These are phyloP conservation scores for Columba livia DNA, from an alignment of 2,113 vertebrate genomes.

Conservation along the genomic window DNA sequence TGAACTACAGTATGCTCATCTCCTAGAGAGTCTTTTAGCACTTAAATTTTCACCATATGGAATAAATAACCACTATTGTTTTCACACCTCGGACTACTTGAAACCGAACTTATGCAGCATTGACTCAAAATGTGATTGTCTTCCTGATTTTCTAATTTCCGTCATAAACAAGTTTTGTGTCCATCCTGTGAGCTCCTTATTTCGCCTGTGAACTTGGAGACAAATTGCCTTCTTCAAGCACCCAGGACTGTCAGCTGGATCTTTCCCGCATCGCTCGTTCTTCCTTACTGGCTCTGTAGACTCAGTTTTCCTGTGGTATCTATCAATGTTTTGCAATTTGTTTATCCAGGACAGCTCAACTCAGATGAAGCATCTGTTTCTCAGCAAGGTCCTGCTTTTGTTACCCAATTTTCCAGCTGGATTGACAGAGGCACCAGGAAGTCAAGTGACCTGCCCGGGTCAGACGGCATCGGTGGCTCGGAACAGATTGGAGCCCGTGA, in stretches of 20 bases:
- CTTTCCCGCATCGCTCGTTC: not conserved
- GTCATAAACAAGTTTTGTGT: not conserved
- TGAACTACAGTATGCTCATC: not conserved
- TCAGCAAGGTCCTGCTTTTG: conserved; percentile 64
- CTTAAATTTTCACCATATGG: not conserved
- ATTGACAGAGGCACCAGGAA: conserved; percentile 67
- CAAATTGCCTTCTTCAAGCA: not conserved
- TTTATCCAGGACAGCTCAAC: conserved; percentile 60
- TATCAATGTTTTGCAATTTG: conserved; percentile 49
- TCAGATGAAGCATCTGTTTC: conserved; percentile 56
- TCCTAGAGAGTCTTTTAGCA: not conserved
- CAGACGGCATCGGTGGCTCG: conserved; percentile 5
- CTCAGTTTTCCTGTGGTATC: not conserved
- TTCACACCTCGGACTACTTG: not conserved
- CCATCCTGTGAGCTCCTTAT: not conserved
- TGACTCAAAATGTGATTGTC: not conserved
- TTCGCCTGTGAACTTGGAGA: not conserved
- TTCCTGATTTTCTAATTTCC: not conserved
- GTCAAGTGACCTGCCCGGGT: conserved; percentile 65
- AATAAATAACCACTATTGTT: not conserved
- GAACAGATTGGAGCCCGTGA: conserved; percentile 61
- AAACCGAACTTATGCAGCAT: not conserved
- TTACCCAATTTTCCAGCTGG: conserved; percentile 75
- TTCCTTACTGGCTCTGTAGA: not conserved
- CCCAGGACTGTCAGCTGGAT: not conserved